Percentiles rank a stretch among this genome's conserved stretches.
Conservation (phyloP, 2,888 invertebrate species). For the Latheticus oryzae region DNA sequence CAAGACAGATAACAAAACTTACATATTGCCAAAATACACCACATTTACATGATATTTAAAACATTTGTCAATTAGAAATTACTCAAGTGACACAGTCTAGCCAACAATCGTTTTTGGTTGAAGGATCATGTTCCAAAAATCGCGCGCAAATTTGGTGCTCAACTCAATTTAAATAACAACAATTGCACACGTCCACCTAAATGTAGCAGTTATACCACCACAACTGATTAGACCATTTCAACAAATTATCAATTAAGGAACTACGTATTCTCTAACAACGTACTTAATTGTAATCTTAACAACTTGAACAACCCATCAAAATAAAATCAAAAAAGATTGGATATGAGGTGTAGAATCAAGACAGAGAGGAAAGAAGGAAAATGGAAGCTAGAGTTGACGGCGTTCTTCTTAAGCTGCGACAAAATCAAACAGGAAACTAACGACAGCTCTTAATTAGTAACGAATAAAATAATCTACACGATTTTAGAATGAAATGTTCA, state of each 20-base stretch:
- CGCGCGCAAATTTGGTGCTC: slow-evolving; percentile 17
- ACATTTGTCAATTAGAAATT: slow-evolving; percentile 49
- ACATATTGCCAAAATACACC: slow-evolving; percentile 48
- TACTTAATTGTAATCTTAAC: slow-evolving; percentile 11
- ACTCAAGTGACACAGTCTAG: slow-evolving; percentile 49
- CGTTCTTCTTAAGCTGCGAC: slow-evolving; percentile 74
- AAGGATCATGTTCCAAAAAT: slow-evolving; percentile 25
- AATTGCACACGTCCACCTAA: slow-evolving; percentile 38
- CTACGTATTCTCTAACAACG: slow-evolving; percentile 38
- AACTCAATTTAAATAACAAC: slow-evolving; percentile 17
- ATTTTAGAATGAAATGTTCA: slow-evolving; percentile 6
- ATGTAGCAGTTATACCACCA: slow-evolving; percentile 46
- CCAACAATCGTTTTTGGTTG: slow-evolving; percentile 40
- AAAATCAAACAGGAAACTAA: slow-evolving; percentile 68
- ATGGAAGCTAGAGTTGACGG: slow-evolving; percentile 65
- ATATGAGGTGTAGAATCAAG: slow-evolving; percentile 18
- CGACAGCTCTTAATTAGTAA: slow-evolving; percentile 47
- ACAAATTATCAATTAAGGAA: slow-evolving; percentile 28
- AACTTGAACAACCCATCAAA: slow-evolving; percentile 28
- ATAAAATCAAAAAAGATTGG: slow-evolving; percentile 37
- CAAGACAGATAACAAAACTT: slow-evolving; percentile 44
- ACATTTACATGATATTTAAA: slow-evolving; percentile 45
- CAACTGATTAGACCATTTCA: slow-evolving; percentile 43
- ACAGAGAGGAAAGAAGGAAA: slow-evolving; percentile 54
- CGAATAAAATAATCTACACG: slow-evolving; percentile 2